A percentile compares a stretch with the other conserved stretches of the same genome.
phyloP scores from a whole-genome alignment of 2,888 invertebrate genomes.

The Drosophila lutescens region DNA sequence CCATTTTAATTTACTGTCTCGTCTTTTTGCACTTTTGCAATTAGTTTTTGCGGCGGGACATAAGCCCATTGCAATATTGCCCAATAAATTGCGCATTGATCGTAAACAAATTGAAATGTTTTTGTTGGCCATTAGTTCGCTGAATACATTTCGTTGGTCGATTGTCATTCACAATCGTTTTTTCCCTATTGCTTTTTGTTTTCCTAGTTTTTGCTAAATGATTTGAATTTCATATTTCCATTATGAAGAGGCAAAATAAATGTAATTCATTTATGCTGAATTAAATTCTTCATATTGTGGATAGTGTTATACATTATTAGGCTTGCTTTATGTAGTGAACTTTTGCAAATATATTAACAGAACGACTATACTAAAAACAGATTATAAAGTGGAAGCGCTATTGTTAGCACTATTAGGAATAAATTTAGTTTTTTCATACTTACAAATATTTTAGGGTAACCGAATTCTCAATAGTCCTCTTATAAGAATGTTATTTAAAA shows the following conservation, averaged over 20 bases:
- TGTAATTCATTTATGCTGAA: not conserved
- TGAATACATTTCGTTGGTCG: constrained; percentile 4
- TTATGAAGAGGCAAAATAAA: not conserved
- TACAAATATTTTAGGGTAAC: not conserved
- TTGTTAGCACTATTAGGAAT: no score
- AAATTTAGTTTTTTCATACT: not conserved
- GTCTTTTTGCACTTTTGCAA: constrained; percentile 41
- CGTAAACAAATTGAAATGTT: constrained; percentile 52
- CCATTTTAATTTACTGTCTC: constrained; percentile 23
- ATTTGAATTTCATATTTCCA: constrained; percentile 16
- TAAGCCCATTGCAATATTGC: constrained; percentile 46
- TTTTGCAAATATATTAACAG: not conserved
- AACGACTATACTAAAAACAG: no score
- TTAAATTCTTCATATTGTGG: not conserved
- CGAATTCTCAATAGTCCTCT: no score
- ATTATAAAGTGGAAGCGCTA: no score
- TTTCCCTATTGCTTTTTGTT: constrained; percentile 15
- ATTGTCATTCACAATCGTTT: constrained; percentile 7
- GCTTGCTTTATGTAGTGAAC: not conserved
- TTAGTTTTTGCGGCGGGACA: constrained; percentile 44
- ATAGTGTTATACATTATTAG: not conserved
- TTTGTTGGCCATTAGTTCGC: constrained; percentile 15
- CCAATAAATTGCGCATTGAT: constrained; percentile 58
- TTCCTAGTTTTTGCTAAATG: constrained; percentile 10
- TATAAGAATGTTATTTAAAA: no score